These are phyloP conservation scores for Todiramphus saurophagus DNA, from an alignment of 2,113 vertebrate species.

Conservation along the genomic window DNA sequence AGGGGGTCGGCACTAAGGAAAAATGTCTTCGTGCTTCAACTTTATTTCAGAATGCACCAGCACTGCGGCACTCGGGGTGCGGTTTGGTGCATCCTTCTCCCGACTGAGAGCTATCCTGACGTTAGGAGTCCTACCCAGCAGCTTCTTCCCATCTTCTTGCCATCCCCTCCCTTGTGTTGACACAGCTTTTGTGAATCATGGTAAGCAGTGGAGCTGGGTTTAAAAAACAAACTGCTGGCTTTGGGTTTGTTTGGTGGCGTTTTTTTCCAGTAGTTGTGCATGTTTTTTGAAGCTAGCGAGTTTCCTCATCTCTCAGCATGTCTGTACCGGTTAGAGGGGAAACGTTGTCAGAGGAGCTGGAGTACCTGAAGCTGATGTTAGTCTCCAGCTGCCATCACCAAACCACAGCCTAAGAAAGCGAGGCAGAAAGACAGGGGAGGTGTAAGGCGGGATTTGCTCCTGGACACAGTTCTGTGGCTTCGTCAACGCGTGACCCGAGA, in stretches of 20 bases:
- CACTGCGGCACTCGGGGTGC: not conserved
- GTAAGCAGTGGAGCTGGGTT: not conserved
- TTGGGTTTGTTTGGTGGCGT: not conserved
- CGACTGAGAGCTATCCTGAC: not conserved
- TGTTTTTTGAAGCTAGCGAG: not conserved
- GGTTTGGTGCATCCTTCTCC: not conserved
- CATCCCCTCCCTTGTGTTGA: not conserved
- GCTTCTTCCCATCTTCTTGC: not conserved
- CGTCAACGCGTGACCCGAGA: not conserved
- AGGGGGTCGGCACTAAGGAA: constrained; percentile 25
- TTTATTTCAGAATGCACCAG: constrained; percentile 23
- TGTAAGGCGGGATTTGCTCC: not conserved
- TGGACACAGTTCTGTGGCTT: not conserved
- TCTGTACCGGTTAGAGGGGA: not conserved
- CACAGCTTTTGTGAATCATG: not conserved
- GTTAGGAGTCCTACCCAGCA: not conserved
- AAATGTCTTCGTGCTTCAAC: constrained; percentile 36
- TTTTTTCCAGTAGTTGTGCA: not conserved
- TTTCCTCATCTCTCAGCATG: not conserved
- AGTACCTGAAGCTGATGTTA: not conserved
- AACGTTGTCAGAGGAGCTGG: not conserved
- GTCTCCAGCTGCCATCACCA: not conserved
- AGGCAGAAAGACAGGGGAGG: not conserved
- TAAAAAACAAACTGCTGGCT: not conserved
- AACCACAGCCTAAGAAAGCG: not conserved